Base-by-base conservation (phyloP, 2,888 invertebrate species). In the Exephanes ischioxanthus region DNA sequence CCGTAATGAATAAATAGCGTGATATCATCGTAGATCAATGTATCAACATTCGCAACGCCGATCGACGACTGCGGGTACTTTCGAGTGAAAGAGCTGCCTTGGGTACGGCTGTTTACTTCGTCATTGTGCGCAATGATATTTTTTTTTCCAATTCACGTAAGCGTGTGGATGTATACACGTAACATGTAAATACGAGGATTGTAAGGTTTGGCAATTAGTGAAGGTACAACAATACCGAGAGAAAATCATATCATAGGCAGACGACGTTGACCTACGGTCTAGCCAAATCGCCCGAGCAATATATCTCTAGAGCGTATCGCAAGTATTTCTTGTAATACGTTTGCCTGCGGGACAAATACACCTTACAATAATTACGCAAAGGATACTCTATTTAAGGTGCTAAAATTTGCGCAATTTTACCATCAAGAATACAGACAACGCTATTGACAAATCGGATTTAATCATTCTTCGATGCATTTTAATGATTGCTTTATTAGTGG, bases 91-190 rank as follows among this genome's bases (percentile, higher is more conserved):
- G n/a, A 30, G 6, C 7, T 51, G 30, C 14, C 37, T 61, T 16
- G 4, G 19, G 55, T 45, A 45, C 22, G 33, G 37, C 11, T 84
- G 55, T 81, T 84, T 73, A 83, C 87, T 73, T 88, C n/a, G 71
- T 85, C 16, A 14, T 53, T 9, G 16, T 70, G 77, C 55, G 37
- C 33, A 9, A 37, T 89, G 83, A 89, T 89, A 86, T 88, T 90
- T 90, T 87, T 89, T 89, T 7, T 63, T n/a, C 67, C 68, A 37
- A 81, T 81, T 76, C 58, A 14, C 58, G 22, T 4, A 58, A 33
- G 55, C 55, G 22, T 33, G 16, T 30, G 14, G 11, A 71, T 16
- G 51, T 51, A 71, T 33, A 71, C 55, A 37, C 55, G 33, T 45
- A 4, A 58, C 22, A 70, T 58, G 30, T 55, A 71, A 72, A 72